phyloP scores from a whole-genome alignment of 2,888 invertebrate genomes.

The Eumacrocentrus americanus region DNA sequence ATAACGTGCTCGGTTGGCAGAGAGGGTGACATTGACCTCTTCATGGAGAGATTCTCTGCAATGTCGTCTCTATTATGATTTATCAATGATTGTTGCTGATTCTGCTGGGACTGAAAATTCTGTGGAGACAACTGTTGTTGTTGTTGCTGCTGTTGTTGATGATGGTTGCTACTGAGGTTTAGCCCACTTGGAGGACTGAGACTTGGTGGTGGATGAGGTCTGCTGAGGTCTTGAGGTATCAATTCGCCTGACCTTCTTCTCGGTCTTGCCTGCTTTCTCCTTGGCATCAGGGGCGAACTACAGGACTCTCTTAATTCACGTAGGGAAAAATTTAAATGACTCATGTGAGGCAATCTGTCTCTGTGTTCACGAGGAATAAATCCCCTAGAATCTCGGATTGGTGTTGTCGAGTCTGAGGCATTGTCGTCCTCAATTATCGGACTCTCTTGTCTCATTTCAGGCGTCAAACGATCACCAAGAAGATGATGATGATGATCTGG shows the following conservation, averaged over 20 bases:
- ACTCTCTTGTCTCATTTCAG: slow-evolving; percentile 56
- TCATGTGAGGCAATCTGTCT: slow-evolving; percentile 62
- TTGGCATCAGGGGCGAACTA: slow-evolving; percentile 76
- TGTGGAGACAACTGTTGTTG: slow-evolving; percentile 27
- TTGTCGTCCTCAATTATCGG: slow-evolving; percentile 50
- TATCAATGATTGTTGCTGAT: slow-evolving; percentile 32
- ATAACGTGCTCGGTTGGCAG: slow-evolving; percentile 65
- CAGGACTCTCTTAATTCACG: slow-evolving; percentile 64
- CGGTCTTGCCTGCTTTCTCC: slow-evolving; percentile 86
- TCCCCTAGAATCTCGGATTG: slow-evolving; percentile 50
- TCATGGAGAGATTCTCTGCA: slow-evolving; percentile 59
- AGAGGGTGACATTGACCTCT: slow-evolving; percentile 43
- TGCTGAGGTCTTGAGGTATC: slow-evolving; percentile 69
- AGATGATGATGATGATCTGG: slow-evolving; percentile 51
- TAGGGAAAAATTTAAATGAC: slow-evolving; percentile 49
- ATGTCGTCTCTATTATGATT: slow-evolving; percentile 48
- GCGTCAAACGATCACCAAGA: slow-evolving; percentile 66
- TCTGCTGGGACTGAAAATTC: slow-evolving; percentile 36
- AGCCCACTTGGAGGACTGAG: slow-evolving; percentile 51
- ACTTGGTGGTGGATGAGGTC: slow-evolving; percentile 52
- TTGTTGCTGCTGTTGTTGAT: slow-evolving; percentile 31
- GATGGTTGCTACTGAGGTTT: slow-evolving; percentile 42
- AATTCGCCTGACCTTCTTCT: slow-evolving; percentile 81
- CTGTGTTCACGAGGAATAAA: slow-evolving; percentile 45
- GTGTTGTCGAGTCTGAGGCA: slow-evolving; percentile 56